A percentile compares a stretch with the other conserved stretches of the same genome.
Evolutionary conservation across 1,140 invertebrate genomes (phyloP).

Genomic region (Babylonia areolata): DNA sequence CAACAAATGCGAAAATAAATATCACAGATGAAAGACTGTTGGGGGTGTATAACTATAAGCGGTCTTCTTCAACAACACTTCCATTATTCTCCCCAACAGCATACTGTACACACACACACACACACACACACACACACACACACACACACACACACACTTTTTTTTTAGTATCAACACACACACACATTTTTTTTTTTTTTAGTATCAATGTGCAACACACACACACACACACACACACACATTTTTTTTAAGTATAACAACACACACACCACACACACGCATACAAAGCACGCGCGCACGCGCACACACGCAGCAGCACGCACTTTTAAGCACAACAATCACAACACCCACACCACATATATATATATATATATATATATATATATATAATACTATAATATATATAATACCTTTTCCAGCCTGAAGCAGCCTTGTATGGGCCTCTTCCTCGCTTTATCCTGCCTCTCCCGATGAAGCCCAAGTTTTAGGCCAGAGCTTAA

Average conservation of each 20-base stretch:
- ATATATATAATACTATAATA: background rate
- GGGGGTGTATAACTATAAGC: background rate
- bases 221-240: background rate
- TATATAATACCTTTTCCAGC: too few relatives aligned
- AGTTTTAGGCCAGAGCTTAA: too few relatives aligned
- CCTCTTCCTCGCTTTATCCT: too few relatives aligned
- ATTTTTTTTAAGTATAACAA: too few relatives aligned
- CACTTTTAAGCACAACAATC: background rate
- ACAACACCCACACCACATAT: too few relatives aligned
- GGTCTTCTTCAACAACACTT: background rate
- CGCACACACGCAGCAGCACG: background rate
- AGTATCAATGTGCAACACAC: background rate
- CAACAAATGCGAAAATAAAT: too few relatives aligned
- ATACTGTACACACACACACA: background rate
- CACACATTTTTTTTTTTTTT: background rate
- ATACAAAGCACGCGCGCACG: background rate
- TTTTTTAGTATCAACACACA: background rate
- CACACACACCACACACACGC: background rate
- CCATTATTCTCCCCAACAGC: background rate
- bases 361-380: background rate
- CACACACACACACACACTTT: background rate
- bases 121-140: constrained; percentile 8
- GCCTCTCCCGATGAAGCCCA: too few relatives aligned
- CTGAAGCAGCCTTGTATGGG: background rate
- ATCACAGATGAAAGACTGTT: background rate